Evolutionary conservation across 2,113 vertebrate species (phyloP).

Genomic region (Melanerpes formicivorus): DNA sequence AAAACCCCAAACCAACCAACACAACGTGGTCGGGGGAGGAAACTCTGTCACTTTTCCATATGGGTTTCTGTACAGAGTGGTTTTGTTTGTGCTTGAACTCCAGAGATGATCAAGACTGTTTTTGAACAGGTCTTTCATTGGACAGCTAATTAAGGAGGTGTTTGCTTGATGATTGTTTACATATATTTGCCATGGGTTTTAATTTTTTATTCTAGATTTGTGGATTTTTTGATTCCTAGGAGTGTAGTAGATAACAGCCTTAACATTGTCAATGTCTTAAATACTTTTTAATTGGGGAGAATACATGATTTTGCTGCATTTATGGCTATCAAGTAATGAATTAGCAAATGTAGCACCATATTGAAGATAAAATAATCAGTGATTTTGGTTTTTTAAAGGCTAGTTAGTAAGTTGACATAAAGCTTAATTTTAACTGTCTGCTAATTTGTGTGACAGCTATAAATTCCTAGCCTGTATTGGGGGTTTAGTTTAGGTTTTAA

Average conservation of each 20-base stretch:
- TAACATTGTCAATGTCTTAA: not conserved
- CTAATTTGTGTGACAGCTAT: not conserved
- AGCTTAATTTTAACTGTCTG: not conserved
- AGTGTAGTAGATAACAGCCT: not conserved
- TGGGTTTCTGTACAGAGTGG: not conserved
- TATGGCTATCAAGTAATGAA: not conserved
- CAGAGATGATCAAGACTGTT: not conserved
- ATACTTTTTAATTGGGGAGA: not conserved
- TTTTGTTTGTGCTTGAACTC: not conserved
- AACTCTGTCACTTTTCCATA: not conserved
- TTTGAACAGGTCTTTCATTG: not conserved
- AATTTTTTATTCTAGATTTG: not conserved
- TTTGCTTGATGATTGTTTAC: not conserved
- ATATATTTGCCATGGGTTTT: not conserved
- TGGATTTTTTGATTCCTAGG: not conserved
- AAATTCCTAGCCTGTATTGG: not conserved
- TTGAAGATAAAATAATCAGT: not conserved
- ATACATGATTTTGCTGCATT: not conserved
- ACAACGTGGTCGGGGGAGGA: accelerated
- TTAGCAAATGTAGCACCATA: not conserved
- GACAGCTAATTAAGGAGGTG: not conserved
- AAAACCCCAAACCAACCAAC: no score
- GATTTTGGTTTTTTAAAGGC: not conserved
- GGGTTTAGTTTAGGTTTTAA: not conserved
- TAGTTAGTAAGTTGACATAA: not conserved